Base-by-base conservation (phyloP, 2,888 invertebrate genomes). In the Macaria notata region DNA sequence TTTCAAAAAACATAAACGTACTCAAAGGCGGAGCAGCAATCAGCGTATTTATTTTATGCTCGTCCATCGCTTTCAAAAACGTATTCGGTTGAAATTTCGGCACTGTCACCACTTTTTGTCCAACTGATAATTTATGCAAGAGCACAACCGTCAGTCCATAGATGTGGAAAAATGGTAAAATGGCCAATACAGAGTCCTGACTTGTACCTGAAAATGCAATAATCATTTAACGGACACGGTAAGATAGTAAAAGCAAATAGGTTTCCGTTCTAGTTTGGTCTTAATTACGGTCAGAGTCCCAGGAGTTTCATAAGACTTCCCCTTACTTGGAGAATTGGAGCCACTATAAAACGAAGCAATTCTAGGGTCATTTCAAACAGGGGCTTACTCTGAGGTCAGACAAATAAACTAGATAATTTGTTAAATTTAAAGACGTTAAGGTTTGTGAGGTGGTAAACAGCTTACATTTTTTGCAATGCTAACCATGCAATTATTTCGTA, bases 121-220 rank as follows among this genome's bases (percentile, higher is more conserved):
- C 96, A 4, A 88, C 76, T 3, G 88, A 80, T 44, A 96, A 66
- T 56, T 93, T 92, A 43, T 92, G 91, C 3, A 94, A 68, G 77
- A 95, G 81, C 7, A 93, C 75, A 1, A 93, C 81, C 0, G 92
- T 86, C 50, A 95, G 83, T 0, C 96, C 96, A 68, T 95, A 97
- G 50, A 95, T 95, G 75, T 97, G 97, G 75, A 94, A 97, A 75
- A 96, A 93, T 3, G 97, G 97, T 59, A 97, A 75, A 3, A 96
- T 85, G 4, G 92, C 93, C 3, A 95, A 85, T 9, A 92, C 56
- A 0, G 93, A 80, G 52, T 94, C 94, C 77, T 95, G 95, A 59
- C 83, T 72, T 4, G 68, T 72, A 31, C 77, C 93, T 92, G 79
- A 66, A 85, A 49, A 58, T 49, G 43, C 46, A 57, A 57, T 58